Percentiles rank a stretch among this genome's conserved stretches.
Conservation (phyloP, 2,888 invertebrate genomes). For the Meta bourneti region DNA sequence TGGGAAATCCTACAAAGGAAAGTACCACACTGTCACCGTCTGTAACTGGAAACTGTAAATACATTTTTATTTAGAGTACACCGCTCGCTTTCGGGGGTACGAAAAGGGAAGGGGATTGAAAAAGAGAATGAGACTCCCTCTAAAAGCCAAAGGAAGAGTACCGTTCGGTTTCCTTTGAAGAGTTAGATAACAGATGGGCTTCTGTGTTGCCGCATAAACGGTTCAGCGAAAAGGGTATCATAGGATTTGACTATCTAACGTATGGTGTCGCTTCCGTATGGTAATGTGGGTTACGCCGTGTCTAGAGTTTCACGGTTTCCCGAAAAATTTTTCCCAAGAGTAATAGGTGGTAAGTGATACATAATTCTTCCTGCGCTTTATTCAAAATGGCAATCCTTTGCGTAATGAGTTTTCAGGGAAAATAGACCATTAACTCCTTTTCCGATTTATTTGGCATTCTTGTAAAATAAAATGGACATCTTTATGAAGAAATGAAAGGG, state of each 20-base stretch:
- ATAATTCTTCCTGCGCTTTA: background rate
- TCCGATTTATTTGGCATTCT: too few species aligned
- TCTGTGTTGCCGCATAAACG: constrained; percentile 38
- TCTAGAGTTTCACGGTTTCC: background rate
- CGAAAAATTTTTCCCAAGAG: background rate
- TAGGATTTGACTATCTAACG: background rate
- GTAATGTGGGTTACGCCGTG: background rate
- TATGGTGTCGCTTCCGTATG: background rate
- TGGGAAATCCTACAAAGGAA: constrained; percentile 45
- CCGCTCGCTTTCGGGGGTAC: background rate
- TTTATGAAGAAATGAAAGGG: too few species aligned
- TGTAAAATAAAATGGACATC: too few species aligned
- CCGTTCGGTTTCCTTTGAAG: constrained; percentile 64
- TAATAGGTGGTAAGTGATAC: too few species aligned
- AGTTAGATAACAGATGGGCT: constrained; percentile 53
- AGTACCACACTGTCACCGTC: constrained; percentile 33
- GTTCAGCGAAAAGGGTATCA: constrained; percentile 19
- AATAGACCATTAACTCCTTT: too few species aligned
- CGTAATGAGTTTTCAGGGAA: background rate
- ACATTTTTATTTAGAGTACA: constrained; percentile 36
- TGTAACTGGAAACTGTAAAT: constrained; percentile 66
- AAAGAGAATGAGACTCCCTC: background rate
- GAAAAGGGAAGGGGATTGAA: constrained; percentile 22
- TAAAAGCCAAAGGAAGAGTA: background rate
- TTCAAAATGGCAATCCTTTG: background rate